Evolutionary conservation across 2,888 invertebrate genomes (phyloP).

Genomic region (Rhynchonema sp.): DNA sequence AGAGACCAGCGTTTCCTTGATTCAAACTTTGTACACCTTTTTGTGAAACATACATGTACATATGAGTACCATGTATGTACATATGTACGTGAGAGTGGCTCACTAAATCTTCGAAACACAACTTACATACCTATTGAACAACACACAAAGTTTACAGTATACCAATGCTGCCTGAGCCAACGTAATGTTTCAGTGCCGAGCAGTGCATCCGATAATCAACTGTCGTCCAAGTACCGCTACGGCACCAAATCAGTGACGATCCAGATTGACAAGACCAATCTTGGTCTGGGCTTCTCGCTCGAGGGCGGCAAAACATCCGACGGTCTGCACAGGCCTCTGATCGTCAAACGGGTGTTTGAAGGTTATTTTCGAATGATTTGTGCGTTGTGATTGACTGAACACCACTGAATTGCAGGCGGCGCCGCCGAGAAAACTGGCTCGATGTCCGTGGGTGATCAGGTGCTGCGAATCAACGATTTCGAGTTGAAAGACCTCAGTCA

Average conservation of each 20-base stretch:
- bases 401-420: conserved; percentile 45
- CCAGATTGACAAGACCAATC: background rate
- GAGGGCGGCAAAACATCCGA: background rate
- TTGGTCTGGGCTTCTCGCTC: background rate
- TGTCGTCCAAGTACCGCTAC: background rate
- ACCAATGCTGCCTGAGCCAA: no score
- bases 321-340: background rate
- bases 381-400: background rate
- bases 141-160: no score
- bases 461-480: conserved; percentile 58
- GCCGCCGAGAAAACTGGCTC: conserved; percentile 67
- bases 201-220: background rate
- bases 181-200: background rate
- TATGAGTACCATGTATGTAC: no score
- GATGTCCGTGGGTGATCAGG: conserved; percentile 64
- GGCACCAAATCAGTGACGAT: background rate
- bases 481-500: conserved; percentile 65
- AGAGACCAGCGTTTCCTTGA: no score
- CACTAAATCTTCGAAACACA: no score
- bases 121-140: no score
- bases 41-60: no score
- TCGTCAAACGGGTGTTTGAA: background rate
- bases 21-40: no score
- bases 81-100: no score
- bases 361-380: background rate